These are phyloP conservation scores for Apogon hyalosoma DNA, from an alignment of 2,797 vertebrate genomes.

Conservation along the genomic window DNA sequence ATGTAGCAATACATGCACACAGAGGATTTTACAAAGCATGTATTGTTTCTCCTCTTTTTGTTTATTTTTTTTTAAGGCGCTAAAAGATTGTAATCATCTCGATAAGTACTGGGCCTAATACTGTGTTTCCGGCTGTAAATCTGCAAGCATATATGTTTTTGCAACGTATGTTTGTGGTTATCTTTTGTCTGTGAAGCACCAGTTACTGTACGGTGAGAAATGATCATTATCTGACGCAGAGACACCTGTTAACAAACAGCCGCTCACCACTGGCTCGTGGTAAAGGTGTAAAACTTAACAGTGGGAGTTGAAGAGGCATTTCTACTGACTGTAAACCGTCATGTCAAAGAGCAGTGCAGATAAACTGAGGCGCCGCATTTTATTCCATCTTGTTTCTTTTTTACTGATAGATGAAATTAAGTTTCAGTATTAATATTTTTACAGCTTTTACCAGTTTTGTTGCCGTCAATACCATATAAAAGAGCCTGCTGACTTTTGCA, in stretches of 20 bases:
- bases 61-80: conserved; percentile 22
- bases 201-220: conserved; percentile 52
- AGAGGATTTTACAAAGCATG: conserved; percentile 14
- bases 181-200: conserved; percentile 59
- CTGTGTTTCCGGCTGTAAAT: conserved; percentile 55
- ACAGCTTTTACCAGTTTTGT: conserved; percentile 8
- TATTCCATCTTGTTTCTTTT: conserved; percentile 1
- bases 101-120: conserved; percentile 40
- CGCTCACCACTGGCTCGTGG: conserved; percentile 21
- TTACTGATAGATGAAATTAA: not conserved
- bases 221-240: conserved; percentile 53
- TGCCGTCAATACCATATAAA: conserved; percentile 9
- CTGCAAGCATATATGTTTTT: conserved; percentile 45
- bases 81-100: conserved; percentile 61
- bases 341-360: not conserved
- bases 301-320: conserved; percentile 13
- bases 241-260: conserved; percentile 61
- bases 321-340: not conserved
- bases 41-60: conserved; percentile 21
- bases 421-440: conserved; percentile 1
- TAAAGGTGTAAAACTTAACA: conserved; percentile 34
- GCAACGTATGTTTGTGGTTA: conserved; percentile 31
- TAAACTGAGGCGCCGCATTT: not conserved
- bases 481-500: conserved; percentile 19
- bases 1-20: conserved; percentile 22